These are phyloP conservation scores for Abrostola triplasia DNA, from an alignment of 2,888 invertebrate genomes.

Conservation along the genomic window DNA sequence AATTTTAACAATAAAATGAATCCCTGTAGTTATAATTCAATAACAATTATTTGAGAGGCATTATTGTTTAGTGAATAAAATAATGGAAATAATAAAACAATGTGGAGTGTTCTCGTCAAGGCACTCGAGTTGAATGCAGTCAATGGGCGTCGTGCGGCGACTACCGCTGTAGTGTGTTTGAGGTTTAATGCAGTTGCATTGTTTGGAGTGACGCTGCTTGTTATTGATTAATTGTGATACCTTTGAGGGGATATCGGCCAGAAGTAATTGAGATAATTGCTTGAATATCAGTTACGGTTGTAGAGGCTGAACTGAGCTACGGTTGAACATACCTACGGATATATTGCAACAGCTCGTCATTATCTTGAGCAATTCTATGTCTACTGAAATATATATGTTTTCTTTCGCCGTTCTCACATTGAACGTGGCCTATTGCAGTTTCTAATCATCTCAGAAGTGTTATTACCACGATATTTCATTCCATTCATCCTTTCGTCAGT, in stretches of 20 bases:
- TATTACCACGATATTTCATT: too few relatives aligned
- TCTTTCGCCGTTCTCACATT: too few relatives aligned
- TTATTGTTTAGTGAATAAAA: conserved; percentile 50
- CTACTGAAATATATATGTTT: too few relatives aligned
- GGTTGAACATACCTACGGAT: not conserved
- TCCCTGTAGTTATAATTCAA: conserved; percentile 7
- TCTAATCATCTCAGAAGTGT: too few relatives aligned
- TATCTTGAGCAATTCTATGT: too few relatives aligned
- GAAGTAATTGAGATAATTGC: conserved; percentile 56
- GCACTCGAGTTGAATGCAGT: conserved; percentile 48
- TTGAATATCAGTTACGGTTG: conserved; percentile 49
- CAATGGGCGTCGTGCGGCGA: conserved; percentile 64
- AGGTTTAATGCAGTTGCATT: conserved; percentile 45
- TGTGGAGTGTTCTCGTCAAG: conserved; percentile 47
- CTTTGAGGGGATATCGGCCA: conserved; percentile 46
- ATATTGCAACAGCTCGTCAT: too few relatives aligned
- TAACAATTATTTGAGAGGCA: conserved; percentile 44
- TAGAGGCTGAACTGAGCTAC: not conserved
- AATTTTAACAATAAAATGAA: conserved; percentile 8
- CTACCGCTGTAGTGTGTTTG: conserved; percentile 36
- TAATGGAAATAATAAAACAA: conserved; percentile 53
- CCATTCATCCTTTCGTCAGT: too few relatives aligned
- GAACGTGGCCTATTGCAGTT: too few relatives aligned
- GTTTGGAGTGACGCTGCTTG: conserved; percentile 19
- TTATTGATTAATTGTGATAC: conserved; percentile 52